Conservation (phyloP, 2,797 vertebrate genomes). For the Vireo griseus region DNA sequence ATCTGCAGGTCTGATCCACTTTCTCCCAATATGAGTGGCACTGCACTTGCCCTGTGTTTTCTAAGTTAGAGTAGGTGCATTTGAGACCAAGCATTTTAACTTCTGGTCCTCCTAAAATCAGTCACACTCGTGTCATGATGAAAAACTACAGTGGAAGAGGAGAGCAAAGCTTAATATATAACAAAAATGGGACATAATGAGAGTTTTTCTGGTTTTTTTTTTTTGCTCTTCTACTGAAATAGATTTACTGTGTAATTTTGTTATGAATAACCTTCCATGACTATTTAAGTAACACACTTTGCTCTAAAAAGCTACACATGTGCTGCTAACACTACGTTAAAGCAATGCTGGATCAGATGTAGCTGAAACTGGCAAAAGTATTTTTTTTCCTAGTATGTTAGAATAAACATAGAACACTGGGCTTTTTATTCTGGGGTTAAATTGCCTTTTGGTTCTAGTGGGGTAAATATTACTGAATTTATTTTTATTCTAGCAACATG, state of each 20-base stretch:
- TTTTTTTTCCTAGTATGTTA: background rate
- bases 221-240: background rate
- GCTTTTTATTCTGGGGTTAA: background rate
- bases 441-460: background rate
- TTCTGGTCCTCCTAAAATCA: background rate
- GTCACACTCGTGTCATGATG: background rate
- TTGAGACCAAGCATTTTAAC: background rate
- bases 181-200: background rate
- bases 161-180: background rate
- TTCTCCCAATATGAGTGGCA: background rate
- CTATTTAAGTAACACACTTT: background rate
- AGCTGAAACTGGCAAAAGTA: background rate
- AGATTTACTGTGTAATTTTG: background rate
- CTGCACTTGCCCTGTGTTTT: background rate
- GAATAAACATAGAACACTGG: background rate
- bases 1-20: background rate
- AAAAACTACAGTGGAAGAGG: background rate
- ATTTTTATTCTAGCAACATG: background rate
- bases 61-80: background rate
- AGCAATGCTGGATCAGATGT: background rate
- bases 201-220: background rate
- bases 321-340: background rate
- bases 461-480: background rate
- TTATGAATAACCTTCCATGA: background rate
- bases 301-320: background rate